phyloP scores from a whole-genome alignment of 2,888 invertebrate species.

The Acrobeloides nanus region DNA sequence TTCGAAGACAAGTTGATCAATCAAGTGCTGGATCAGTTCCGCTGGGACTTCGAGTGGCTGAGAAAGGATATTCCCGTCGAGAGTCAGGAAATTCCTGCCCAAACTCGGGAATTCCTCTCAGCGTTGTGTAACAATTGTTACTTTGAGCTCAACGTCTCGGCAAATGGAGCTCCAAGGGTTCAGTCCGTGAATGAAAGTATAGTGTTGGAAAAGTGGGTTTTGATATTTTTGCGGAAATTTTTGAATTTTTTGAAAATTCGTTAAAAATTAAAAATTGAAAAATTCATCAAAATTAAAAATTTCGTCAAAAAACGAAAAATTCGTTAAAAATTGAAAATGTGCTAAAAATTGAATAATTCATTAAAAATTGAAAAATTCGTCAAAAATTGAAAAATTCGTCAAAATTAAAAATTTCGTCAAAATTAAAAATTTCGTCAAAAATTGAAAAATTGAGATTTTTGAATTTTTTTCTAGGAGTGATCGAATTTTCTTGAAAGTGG shows the following conservation, averaged over 20 bases:
- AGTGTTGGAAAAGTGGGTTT: slow-evolving; percentile 40
- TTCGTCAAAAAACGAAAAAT: too few species aligned
- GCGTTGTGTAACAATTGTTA: slow-evolving; percentile 47
- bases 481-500: slow-evolving; percentile 40
- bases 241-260: too few species aligned
- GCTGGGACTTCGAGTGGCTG: slow-evolving; percentile 52
- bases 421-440: too few species aligned
- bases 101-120: slow-evolving; percentile 40
- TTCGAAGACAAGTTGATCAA: slow-evolving; percentile 46
- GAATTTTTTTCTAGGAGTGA: slow-evolving; percentile 43
- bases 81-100: slow-evolving; percentile 36
- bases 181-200: slow-evolving; percentile 38
- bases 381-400: too few species aligned
- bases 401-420: too few species aligned
- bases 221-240: too few species aligned
- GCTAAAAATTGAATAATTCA: too few species aligned
- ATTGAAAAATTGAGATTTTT: too few species aligned
- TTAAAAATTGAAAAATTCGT: too few species aligned
- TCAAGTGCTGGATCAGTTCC: slow-evolving; percentile 41
- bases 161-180: slow-evolving; percentile 43
- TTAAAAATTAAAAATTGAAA: too few species aligned
- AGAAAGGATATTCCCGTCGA: slow-evolving; percentile 45
- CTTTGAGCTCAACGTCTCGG: slow-evolving; percentile 45
- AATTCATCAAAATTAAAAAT: too few species aligned
- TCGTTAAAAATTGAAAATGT: too few species aligned